Evolutionary conservation across 2,888 invertebrate species (phyloP), one percentile per base, ranked within the genome.

Genomic region (Nomada flava): DNA sequence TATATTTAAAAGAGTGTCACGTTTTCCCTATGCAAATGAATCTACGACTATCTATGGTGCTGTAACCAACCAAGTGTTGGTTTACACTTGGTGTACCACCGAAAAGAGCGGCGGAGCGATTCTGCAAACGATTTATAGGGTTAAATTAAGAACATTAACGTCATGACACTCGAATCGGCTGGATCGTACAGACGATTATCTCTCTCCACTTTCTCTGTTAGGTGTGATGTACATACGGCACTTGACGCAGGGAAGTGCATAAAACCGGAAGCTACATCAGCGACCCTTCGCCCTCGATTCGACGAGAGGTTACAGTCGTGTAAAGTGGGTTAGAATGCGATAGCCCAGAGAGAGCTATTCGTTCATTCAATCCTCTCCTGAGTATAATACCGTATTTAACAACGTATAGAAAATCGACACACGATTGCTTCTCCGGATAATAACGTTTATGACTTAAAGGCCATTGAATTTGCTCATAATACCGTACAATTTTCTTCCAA

Each of bases 251-350:
- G 84, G 84, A 84, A 79, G 79, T 74, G 81, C 55, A 80, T 67
- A 76, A 81, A 85, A 75, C 85, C 85, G 88, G 88, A 88, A 87
- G 85, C 83, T 82, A 75, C 82, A 86, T 77, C 64, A 82, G 79
- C 83, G 83, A 88, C 87, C 85, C 88, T 87, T 86, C 86, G 85
- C 74, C 82, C 87, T 76, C 86, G 85, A 88, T 88, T 84, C 85
- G 85, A 86, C 85, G 83, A 86, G 86, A 83, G 83, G 86, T 82
- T 79, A 79, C 67, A 74, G 74, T 63, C 83, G 82, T 79, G 71
- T 70, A 79, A 82, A 86, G 77, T 82, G 84, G 84, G 85, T 84
- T 86, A 84, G 76, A 36, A 79, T 67, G 76, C 79, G 68, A 79
- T 72, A 76, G 80, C 70, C 44, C 75, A 23, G 47, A 55, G 68